phyloP scores from a whole-genome alignment of 2,888 invertebrate species.

The Dyspetes luteomarginatus region DNA sequence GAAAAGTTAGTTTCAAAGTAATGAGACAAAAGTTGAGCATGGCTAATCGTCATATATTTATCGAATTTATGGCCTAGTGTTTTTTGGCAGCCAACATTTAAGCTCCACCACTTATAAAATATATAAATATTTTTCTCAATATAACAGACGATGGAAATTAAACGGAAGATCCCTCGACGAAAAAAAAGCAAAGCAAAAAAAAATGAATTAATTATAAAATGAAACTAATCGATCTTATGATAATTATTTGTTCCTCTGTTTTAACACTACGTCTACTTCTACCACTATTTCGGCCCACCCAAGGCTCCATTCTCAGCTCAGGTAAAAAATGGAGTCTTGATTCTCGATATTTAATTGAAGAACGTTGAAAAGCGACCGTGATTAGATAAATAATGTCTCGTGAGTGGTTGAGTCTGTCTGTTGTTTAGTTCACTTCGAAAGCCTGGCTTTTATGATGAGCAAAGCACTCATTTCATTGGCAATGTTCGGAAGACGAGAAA shows the following conservation, averaged over 20 bases:
- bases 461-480: constrained; percentile 28
- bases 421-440: constrained; percentile 72
- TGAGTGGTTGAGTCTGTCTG: constrained; percentile 81
- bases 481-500: constrained; percentile 13
- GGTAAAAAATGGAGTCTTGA: constrained; percentile 91
- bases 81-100: constrained; percentile 75
- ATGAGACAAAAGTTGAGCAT: constrained; percentile 72
- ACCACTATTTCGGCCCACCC: constrained; percentile 87
- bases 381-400: constrained; percentile 79
- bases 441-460: constrained; percentile 63
- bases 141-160: constrained; percentile 29
- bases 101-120: constrained; percentile 77
- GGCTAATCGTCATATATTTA: constrained; percentile 65
- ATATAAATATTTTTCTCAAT: constrained; percentile 55
- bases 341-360: constrained; percentile 76
- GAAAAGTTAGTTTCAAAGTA: constrained; percentile 21
- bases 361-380: constrained; percentile 74
- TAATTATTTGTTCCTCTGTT: constrained; percentile 81
- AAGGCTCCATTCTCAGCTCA: constrained; percentile 93
- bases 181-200: constrained; percentile 55
- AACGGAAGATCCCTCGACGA: constrained; percentile 30
- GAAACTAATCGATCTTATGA: constrained; percentile 68
- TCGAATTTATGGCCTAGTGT: constrained; percentile 73
- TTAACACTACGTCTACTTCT: constrained; percentile 81
- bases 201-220: constrained; percentile 23